Evolutionary conservation across 2,888 invertebrate genomes (phyloP).

Genomic region (Melanargia galathea): DNA sequence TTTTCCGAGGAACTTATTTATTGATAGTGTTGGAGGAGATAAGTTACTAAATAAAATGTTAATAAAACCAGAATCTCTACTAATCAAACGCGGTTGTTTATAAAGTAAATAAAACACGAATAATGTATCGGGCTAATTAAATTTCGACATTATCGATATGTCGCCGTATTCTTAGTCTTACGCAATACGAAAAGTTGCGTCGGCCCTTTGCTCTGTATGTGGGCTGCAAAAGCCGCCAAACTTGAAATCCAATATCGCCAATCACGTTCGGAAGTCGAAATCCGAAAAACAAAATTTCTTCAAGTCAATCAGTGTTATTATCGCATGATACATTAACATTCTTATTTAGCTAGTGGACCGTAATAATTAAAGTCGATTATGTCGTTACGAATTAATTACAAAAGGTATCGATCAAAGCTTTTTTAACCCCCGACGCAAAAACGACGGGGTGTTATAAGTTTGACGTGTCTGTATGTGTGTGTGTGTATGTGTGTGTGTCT

Average conservation of each 20-base stretch:
- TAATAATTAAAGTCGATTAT: slow-evolving; percentile 24
- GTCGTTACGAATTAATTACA: slow-evolving; percentile 19
- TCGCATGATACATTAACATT: slow-evolving; percentile 34
- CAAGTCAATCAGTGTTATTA: slow-evolving; percentile 37
- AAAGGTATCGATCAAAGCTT: slow-evolving; percentile 5
- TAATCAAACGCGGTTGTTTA: slow-evolving; percentile 1
- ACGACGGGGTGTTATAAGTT: too few relatives aligned
- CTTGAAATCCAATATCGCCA: slow-evolving; percentile 40
- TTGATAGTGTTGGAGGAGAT: too few relatives aligned
- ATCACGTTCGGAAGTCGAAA: slow-evolving; percentile 40
- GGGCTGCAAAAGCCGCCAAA: slow-evolving; percentile 40
- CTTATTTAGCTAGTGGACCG: slow-evolving; percentile 23
- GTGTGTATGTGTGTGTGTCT: too few relatives aligned
- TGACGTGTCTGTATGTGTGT: too few relatives aligned
- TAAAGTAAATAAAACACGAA: slow-evolving; percentile 10
- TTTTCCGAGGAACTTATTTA: too few relatives aligned
- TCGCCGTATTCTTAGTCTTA: slow-evolving; percentile 39
- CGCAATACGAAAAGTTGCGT: slow-evolving; percentile 38
- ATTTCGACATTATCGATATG: slow-evolving; percentile 40
- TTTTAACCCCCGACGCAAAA: too few relatives aligned
- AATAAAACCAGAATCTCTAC: slow-evolving; percentile 4
- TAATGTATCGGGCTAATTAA: slow-evolving; percentile 37
- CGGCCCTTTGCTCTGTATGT: slow-evolving; percentile 42
- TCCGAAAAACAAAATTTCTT: slow-evolving; percentile 38
- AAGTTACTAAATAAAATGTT: background rate